Base-by-base conservation (phyloP, 2,888 invertebrate species). In the Mesoligia furuncula region DNA sequence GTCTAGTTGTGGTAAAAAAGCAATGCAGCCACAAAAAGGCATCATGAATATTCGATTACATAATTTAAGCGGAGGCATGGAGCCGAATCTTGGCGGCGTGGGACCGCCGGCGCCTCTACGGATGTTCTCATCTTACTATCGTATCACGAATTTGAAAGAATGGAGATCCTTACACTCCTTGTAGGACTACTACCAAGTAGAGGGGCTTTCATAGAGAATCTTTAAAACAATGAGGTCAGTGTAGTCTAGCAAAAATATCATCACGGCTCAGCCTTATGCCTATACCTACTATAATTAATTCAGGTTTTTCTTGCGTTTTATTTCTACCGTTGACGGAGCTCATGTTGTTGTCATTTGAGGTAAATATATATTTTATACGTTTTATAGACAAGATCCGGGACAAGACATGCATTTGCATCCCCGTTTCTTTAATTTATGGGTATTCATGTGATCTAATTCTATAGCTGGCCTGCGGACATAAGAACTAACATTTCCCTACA, bases 41-140 rank as follows among this genome's bases (percentile, higher is more conserved):
- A 88, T 92, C 91, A 91, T 93, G 92, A 92, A 94, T 95, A 95
- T 94, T 92, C 92, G 92, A 94, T 95, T 95, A 95, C 93, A 94
- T 95, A 95, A 95, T 93, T 93, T 92, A 94, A 93, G 90, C 89
- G 91, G 88, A 90, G 87, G 78, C 81, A 75, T 87, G 88, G 90
- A 90, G 90, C 86, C 89, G 84, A 90, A 88, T 88, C 90, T 90
- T 86, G 89, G 88, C 89, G 88, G 76, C 88, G 85, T 86, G 87
- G 81, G 86, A 84, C 80, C 83, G 84, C 90, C 91, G 94, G 93
- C 95, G 95, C 95, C 95, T 92, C 80, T 74, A 74, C 85, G 82
- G 84, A 90, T 85, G 84, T 89, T 84, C 87, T 73, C 61, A 78
- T 87, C 89, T 88, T 91, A 92, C 92, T 83, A 91, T 74, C 69